These are phyloP conservation scores for Megalonaias nervosa DNA, from an alignment of 1,140 invertebrate genomes.

Conservation along the genomic window DNA sequence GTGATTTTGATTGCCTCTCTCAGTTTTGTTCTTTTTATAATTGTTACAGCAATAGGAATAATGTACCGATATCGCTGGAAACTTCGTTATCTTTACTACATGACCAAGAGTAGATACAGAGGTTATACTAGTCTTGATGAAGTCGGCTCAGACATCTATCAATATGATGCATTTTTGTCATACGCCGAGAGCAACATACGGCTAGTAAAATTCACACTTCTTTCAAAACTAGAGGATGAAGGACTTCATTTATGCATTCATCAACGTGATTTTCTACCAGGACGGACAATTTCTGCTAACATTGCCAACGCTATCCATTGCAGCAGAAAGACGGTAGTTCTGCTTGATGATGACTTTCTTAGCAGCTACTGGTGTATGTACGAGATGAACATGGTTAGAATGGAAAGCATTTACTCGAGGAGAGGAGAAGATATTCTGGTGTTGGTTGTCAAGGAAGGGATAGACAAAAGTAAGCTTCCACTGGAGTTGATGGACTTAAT, in stretches of 20 bases:
- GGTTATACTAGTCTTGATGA: slow-evolving; percentile 4
- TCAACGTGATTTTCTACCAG: slow-evolving; percentile 56
- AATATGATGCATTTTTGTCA: slow-evolving; percentile 50
- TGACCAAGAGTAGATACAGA: slow-evolving; percentile 6
- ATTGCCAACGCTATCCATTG: slow-evolving; percentile 76
- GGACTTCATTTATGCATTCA: slow-evolving; percentile 49
- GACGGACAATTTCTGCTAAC: slow-evolving; percentile 74
- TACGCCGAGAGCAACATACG: slow-evolving; percentile 40
- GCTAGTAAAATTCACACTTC: slow-evolving; percentile 36
- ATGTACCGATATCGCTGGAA: slow-evolving; percentile 28
- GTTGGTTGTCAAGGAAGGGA: slow-evolving; percentile 13
- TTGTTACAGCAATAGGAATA: slow-evolving; percentile 9
- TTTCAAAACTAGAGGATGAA: slow-evolving; percentile 35
- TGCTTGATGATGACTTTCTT: slow-evolving; percentile 77
- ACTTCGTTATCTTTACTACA: slow-evolving; percentile 15
- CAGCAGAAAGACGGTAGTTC: slow-evolving; percentile 76
- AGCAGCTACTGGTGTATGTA: slow-evolving; percentile 79
- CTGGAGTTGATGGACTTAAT: slow-evolving; percentile 18
- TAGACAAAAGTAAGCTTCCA: slow-evolving; percentile 1
- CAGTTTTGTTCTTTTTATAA: slow-evolving; percentile 2
- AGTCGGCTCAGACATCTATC: slow-evolving; percentile 8
- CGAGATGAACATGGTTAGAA: slow-evolving; percentile 35
- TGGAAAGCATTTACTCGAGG: slow-evolving; percentile 22
- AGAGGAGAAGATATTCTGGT: slow-evolving; percentile 1
- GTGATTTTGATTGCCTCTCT: slow-evolving; percentile 9